phyloP scores from a whole-genome alignment of 2,797 vertebrate species.

The Pseudotriccus pelzelni region DNA sequence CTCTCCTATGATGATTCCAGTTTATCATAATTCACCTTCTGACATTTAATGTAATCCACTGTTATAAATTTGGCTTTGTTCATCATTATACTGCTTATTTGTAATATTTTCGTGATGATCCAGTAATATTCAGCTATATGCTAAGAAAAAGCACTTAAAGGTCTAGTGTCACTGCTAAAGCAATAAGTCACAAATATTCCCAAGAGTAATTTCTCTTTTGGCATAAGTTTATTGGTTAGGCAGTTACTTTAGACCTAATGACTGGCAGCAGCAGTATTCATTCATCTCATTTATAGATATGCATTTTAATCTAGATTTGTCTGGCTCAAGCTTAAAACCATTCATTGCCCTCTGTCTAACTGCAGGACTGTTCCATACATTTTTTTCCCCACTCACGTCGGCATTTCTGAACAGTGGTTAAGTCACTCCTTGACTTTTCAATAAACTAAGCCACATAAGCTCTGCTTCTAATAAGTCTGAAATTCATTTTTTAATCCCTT shows the following conservation, averaged over 20 bases:
- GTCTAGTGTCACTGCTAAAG: neutral
- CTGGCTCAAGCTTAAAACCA: neutral
- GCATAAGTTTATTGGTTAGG: neutral
- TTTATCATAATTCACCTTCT: neutral
- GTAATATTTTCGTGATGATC: neutral
- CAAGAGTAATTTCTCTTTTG: neutral
- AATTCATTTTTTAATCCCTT: neutral
- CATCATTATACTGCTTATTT: neutral
- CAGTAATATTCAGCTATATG: neutral
- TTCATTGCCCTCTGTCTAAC: neutral
- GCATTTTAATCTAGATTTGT: neutral
- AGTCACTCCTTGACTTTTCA: neutral
- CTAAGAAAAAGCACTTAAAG: neutral
- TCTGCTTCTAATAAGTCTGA: neutral
- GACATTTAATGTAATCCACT: neutral
- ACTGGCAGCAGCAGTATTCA: neutral
- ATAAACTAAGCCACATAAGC: neutral
- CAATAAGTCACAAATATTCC: neutral
- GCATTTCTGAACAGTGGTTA: neutral
- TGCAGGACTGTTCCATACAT: neutral
- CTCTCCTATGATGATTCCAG: neutral
- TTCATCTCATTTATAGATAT: neutral
- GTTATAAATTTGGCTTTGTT: neutral
- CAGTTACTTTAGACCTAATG: neutral
- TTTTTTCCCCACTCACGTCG: neutral